Base-by-base conservation (phyloP, 2,888 invertebrate genomes). In the Subacronicta megacephala region DNA sequence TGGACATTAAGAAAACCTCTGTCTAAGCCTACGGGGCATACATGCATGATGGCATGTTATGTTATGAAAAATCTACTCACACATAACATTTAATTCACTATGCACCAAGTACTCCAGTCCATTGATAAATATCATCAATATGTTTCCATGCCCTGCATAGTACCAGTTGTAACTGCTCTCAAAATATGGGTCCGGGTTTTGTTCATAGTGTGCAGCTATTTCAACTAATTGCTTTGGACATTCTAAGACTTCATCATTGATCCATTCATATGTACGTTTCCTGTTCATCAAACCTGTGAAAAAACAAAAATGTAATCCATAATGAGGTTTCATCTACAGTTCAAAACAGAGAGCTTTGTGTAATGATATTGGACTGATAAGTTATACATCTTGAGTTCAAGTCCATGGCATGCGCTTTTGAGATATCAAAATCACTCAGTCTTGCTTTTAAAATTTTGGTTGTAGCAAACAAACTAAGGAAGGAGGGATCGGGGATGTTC, bases 151-250 rank as follows among this genome's bases (percentile, higher is more conserved):
- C 0, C 94, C 94, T 10, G 89, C 83, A 45, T 93, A 93, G 66
- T 93, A 93, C 95, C 95, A 95, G 72, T 94, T 94, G 71, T 89
- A 90, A 6, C 78, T 68, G 33, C 83, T 78, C 18, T 87, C 78
- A 51, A 94, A 93, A 63, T 88, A 86, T 0, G 83, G 84, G 50
- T 93, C 92, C 0, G 94, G 94, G 42, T 94, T 87, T 1, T 76
- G 82, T 45, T 88, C 89, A 5, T 90, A 67, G n/a, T 87, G 81
- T 0, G 80, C 83, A 0, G 93, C 92, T 56, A 89, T 76, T 6
- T 93, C 85, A 12, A 93, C 79, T 31, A 89, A 64, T 44, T 82
- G 83, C 41, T 87, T 84, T 0, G 94, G 91, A 63, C 92, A 90
- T 13, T 84, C 75, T 1, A 90, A 77, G 0, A 93, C 88, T 67